Conservation (phyloP, 2,113 vertebrate genomes). For the Lagopus muta region DNA sequence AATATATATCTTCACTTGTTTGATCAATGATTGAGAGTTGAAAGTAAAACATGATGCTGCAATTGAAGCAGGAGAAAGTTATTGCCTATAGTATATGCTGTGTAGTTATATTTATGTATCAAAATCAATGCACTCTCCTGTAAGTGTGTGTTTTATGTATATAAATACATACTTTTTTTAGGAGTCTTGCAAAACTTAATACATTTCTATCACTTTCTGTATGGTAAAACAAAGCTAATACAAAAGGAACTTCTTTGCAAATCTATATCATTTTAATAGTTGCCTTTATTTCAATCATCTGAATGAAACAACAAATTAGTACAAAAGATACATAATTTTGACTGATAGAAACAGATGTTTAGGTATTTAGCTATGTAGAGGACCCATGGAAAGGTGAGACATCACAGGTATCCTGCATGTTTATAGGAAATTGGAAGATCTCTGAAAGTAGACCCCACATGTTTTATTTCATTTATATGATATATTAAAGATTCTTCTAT, state of each 20-base stretch:
- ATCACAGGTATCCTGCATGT: background rate
- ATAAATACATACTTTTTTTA: background rate
- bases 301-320: background rate
- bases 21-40: background rate
- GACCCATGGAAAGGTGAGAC: no score
- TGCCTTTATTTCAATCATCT: background rate
- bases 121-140: background rate
- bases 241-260: background rate
- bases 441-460: background rate
- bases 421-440: background rate
- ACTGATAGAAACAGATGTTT: background rate
- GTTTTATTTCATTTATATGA: background rate
- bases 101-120: background rate
- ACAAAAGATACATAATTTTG: background rate
- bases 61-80: background rate
- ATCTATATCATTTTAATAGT: background rate
- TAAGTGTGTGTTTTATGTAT: background rate
- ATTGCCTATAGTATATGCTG: background rate
- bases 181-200: background rate
- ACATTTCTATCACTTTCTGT: background rate
- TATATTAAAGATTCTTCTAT: background rate
- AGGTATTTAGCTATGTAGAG: background rate
- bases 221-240: background rate
- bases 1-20: background rate
- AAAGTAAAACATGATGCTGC: background rate